Conservation (phyloP, 2,888 invertebrate species). For the Acrobasis suavella region DNA sequence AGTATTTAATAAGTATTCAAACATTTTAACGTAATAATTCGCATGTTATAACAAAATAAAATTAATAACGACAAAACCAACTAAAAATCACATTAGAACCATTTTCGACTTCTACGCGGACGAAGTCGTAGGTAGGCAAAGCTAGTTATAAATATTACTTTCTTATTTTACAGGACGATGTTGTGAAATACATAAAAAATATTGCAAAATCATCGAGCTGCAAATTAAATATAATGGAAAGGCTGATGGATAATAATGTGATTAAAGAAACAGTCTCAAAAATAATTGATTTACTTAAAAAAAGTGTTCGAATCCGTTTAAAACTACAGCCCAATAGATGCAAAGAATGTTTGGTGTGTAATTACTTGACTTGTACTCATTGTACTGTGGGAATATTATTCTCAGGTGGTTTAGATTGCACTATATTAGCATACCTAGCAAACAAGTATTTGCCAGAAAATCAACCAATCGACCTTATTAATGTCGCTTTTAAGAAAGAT, state of each 20-base stretch:
- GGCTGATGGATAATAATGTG: constrained; percentile 57
- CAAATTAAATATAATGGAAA: constrained; percentile 59
- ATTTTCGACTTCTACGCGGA: too few relatives aligned
- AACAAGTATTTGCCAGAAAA: constrained; percentile 84
- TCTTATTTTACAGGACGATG: constrained; percentile 50
- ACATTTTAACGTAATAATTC: too few relatives aligned
- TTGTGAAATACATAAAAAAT: constrained; percentile 52
- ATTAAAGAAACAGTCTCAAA: constrained; percentile 66
- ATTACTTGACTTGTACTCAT: constrained; percentile 72
- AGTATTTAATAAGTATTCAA: too few relatives aligned
- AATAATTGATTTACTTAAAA: constrained; percentile 78
- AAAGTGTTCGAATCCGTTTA: constrained; percentile 84
- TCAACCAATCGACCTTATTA: constrained; percentile 93
- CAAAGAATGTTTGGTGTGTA: constrained; percentile 75
- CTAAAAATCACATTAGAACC: too few relatives aligned
- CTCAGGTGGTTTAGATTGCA: constrained; percentile 98
- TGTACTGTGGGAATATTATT: constrained; percentile 91
- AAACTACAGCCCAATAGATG: constrained; percentile 84
- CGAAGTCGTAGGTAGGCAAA: too few relatives aligned
- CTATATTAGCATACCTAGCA: constrained; percentile 92
- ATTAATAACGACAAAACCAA: too few relatives aligned
- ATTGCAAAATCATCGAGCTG: constrained; percentile 42
- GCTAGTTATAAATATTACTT: constrained; percentile 2
- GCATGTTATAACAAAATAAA: too few relatives aligned
- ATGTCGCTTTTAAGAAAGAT: constrained; percentile 93